phyloP scores from a whole-genome alignment of 2,797 vertebrate species.

The Ctenochaetus hawaiiensis region DNA sequence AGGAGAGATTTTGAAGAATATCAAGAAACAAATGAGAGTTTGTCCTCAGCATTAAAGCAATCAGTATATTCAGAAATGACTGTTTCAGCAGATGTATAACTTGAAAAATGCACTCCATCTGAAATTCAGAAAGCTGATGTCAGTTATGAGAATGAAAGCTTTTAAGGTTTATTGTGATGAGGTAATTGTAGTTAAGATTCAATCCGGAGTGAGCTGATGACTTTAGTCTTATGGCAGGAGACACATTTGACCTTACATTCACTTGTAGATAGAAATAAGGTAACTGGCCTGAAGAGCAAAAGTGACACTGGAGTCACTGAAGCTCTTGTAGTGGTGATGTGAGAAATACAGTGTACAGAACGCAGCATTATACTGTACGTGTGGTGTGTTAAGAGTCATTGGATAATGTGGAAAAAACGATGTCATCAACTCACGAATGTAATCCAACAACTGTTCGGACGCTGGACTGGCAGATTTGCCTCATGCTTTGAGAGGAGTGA shows the following conservation, averaged over 20 bases:
- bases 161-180: conserved; percentile 31
- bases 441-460: conserved; percentile 64
- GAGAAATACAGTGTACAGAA: conserved; percentile 47
- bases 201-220: conserved; percentile 14
- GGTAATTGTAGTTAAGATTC: conserved; percentile 16
- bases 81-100: conserved; percentile 39
- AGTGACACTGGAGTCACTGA: conserved; percentile 13
- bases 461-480: conserved; percentile 33
- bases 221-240: conserved; percentile 20
- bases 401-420: conserved; percentile 45
- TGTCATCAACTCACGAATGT: conserved; percentile 76
- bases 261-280: conserved; percentile 55
- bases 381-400: conserved; percentile 40
- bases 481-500: conserved; percentile 25
- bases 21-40: conserved; percentile 21
- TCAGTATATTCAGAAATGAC: conserved; percentile 38
- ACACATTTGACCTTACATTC: conserved; percentile 23
- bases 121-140: conserved; percentile 35
- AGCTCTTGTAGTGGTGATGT: conserved; percentile 42
- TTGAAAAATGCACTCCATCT: conserved; percentile 31
- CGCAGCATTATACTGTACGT: conserved; percentile 53
- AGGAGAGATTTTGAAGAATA: conserved; percentile 21
- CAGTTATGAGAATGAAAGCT: conserved; percentile 38
- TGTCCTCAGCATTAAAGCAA: conserved; percentile 60
- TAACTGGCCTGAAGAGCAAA: conserved; percentile 35